Percentiles rank a stretch among this genome's conserved stretches.
These are phyloP conservation scores for Laothoe populi DNA, from an alignment of 2,888 invertebrate species.

Conservation along the genomic window DNA sequence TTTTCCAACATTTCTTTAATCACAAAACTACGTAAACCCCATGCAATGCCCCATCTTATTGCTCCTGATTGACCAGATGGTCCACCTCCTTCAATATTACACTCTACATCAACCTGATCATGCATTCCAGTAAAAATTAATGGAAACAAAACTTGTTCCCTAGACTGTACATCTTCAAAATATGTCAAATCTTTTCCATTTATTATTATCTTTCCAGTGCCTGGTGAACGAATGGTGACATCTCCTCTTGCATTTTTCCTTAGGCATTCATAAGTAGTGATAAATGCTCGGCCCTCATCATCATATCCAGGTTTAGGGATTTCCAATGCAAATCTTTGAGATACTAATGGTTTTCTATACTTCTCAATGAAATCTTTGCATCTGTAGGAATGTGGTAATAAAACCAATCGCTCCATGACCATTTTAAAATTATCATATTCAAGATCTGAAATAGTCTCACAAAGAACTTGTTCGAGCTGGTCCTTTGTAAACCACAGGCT, in stretches of 20 bases:
- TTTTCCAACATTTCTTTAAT: constrained; percentile 89
- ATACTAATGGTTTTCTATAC: constrained; percentile 86
- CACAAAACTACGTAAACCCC: constrained; percentile 93
- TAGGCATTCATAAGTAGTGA: constrained; percentile 89
- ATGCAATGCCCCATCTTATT: constrained; percentile 94
- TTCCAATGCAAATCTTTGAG: constrained; percentile 84
- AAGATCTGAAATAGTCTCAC: constrained; percentile 88
- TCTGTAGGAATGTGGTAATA: constrained; percentile 89
- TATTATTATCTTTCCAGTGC: constrained; percentile 92
- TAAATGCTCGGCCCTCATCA: constrained; percentile 88
- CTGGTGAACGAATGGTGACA: constrained; percentile 92
- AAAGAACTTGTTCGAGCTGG: constrained; percentile 86
- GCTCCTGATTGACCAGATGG: constrained; percentile 94
- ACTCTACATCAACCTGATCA: constrained; percentile 93
- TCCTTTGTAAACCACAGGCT: constrained; percentile 87
- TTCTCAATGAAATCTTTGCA: constrained; percentile 90
- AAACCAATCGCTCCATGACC: constrained; percentile 88
- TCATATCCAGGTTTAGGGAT: constrained; percentile 89
- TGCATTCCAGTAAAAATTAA: constrained; percentile 91
- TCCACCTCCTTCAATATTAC: constrained; percentile 89
- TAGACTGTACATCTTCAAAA: constrained; percentile 88
- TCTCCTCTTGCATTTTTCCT: constrained; percentile 90
- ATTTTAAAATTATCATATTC: constrained; percentile 90
- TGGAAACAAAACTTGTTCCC: constrained; percentile 95
- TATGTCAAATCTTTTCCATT: constrained; percentile 92